Conservation (phyloP, 2,888 invertebrate genomes). For the Lasioglossum calceatum region DNA sequence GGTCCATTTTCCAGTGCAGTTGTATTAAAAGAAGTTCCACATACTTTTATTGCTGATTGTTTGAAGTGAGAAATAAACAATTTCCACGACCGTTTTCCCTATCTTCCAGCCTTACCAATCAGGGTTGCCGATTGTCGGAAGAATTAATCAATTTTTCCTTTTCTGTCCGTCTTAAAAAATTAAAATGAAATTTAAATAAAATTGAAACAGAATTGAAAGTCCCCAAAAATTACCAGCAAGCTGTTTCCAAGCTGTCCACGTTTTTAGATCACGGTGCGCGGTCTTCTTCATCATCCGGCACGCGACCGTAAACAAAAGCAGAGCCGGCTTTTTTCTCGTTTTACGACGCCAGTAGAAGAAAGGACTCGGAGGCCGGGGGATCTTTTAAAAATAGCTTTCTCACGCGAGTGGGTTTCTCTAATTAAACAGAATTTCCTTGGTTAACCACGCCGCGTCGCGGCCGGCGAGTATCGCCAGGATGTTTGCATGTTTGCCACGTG, state of each 20-base stretch:
- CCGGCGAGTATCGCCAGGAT: constrained; percentile 42
- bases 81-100: background rate
- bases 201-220: background rate
- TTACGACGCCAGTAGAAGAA: constrained; percentile 23
- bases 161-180: background rate
- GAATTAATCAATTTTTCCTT: background rate
- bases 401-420: constrained; percentile 62
- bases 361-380: constrained; percentile 35
- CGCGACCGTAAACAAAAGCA: constrained; percentile 60
- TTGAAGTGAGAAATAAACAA: background rate
- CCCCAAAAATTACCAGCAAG: background rate
- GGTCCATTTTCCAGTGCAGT: background rate
- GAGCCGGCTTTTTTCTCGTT: constrained; percentile 29
- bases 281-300: constrained; percentile 44
- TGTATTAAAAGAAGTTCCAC: background rate
- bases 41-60: background rate
- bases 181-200: background rate
- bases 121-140: background rate
- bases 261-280: background rate
- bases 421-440: constrained; percentile 70
- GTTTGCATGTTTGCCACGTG: constrained; percentile 17
- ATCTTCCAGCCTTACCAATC: background rate
- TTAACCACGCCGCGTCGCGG: constrained; percentile 25
- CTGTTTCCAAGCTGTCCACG: background rate
- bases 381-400: constrained; percentile 68